A percentile compares a stretch with the other conserved stretches of the same genome.
phyloP scores from a whole-genome alignment of 2,113 vertebrate species.

The Hydrolagus affinis region DNA sequence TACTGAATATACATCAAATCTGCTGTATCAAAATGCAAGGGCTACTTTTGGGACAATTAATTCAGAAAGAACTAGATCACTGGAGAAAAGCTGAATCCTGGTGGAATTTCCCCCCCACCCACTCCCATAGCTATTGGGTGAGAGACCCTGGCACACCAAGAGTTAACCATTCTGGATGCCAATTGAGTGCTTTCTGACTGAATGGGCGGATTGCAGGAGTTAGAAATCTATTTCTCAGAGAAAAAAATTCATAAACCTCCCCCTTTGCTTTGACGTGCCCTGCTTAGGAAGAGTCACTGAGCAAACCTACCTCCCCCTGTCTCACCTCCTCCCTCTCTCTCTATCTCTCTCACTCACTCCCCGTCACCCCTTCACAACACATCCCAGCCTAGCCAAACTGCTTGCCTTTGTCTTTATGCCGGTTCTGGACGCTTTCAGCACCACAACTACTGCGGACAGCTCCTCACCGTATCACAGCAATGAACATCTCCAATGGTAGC shows the following conservation, averaged over 20 bases:
- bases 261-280: background rate
- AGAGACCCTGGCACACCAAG: background rate
- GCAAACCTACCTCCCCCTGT: background rate
- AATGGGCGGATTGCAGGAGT: background rate
- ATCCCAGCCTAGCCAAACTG: no score
- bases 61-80: no score
- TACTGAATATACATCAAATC: no score
- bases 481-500: slow-evolving; percentile 46
- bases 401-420: no score
- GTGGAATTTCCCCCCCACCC: no score
- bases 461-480: slow-evolving; percentile 33
- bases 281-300: background rate
- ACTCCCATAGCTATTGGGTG: no score
- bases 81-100: no score
- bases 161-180: background rate
- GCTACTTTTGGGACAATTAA: no score
- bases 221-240: background rate
- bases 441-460: background rate
- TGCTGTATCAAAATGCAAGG: no score
- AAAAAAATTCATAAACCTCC: background rate
- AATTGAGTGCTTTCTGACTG: background rate
- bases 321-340: background rate
- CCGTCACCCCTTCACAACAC: no score
- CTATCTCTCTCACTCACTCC: background rate
- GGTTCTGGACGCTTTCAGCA: background rate